Evolutionary conservation across 2,888 invertebrate genomes (phyloP).

Genomic region (Alsophila aescularia): DNA sequence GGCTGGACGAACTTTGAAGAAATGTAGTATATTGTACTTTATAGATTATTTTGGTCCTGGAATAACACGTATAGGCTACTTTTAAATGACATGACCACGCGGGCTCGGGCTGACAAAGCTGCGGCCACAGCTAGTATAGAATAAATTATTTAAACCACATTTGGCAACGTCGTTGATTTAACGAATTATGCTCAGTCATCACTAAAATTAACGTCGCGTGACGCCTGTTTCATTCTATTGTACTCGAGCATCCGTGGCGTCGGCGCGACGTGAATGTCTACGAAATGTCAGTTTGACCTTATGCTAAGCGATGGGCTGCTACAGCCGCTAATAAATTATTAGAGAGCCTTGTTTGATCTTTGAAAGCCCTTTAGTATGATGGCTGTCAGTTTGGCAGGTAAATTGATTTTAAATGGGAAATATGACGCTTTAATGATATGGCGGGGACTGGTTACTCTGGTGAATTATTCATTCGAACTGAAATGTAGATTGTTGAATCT

Average conservation of each 20-base stretch:
- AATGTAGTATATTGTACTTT: no score
- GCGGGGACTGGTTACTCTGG: no score
- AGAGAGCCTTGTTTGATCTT: constrained; percentile 71
- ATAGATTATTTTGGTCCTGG: no score
- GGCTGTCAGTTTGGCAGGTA: constrained; percentile 64
- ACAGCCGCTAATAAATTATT: constrained; percentile 56
- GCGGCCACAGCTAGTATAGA: no score
- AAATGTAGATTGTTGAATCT: no score
- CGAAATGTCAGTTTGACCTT: constrained; percentile 84
- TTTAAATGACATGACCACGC: no score
- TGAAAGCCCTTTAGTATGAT: constrained; percentile 72
- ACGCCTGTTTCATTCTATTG: constrained; percentile 47
- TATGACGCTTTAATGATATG: constrained; percentile 6
- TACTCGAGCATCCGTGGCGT: constrained; percentile 55
- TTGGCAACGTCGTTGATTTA: no score
- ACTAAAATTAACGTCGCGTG: constrained; percentile 63
- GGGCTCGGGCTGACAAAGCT: no score
- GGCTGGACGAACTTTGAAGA: no score
- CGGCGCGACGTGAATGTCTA: constrained; percentile 65
- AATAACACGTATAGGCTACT: no score
- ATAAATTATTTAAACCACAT: no score
- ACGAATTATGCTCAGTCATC: constrained; percentile 34
- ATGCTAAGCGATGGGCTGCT: constrained; percentile 69
- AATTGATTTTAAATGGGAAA: constrained; percentile 37
- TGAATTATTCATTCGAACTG: no score